Evolutionary conservation across 1,140 invertebrate species (phyloP), one percentile per base, ranked within the genome.

Genomic region (Drosophila gunungcola): DNA sequence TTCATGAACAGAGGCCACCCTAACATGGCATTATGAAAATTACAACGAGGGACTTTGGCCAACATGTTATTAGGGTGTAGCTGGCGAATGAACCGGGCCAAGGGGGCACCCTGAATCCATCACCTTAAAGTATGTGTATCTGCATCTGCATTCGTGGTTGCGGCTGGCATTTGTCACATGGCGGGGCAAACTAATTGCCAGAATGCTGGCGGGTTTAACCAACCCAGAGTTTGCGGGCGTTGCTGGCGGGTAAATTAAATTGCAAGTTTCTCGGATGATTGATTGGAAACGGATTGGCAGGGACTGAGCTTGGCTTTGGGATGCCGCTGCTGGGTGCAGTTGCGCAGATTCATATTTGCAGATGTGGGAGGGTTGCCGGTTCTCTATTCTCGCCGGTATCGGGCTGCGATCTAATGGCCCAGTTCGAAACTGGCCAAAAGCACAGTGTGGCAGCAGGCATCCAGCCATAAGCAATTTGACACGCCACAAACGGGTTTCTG

Each of bases 11-110:
- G 72, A 53, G 75, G 65, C 77, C 80, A 68, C 81, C 81, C 81
- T 80, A 84, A 84, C 63, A 75, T 80, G 63, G 54, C 78, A 88
- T 89, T 88, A 88, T 52, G 53, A 80, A 88, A 88, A 88, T 88
- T 84, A 88, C 73, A 63, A 49, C 63, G 43, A 56, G 49, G 51
- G 61, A 51, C 52, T 55, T 39, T 42, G 29, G 62, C 43, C 34
- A 89, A 73, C 76, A 73, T 88, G 56, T 83, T 48, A 88, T 88
- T 88, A 88, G 61, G 73, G 63, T 68, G 84, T 79, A 58, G 48
- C 80, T 76, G 51, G 43, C 74, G 57, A 69, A 58, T 51, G 64
- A 29, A 34, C 39, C 27, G 41, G n/a, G 13, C 45, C 12, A 16
- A 21, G 12, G 34, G 43, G 34, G 32, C 54, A 9, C 29, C 54